Conservation (phyloP, 2,888 invertebrate genomes). For the Rhodophaea formosa region DNA sequence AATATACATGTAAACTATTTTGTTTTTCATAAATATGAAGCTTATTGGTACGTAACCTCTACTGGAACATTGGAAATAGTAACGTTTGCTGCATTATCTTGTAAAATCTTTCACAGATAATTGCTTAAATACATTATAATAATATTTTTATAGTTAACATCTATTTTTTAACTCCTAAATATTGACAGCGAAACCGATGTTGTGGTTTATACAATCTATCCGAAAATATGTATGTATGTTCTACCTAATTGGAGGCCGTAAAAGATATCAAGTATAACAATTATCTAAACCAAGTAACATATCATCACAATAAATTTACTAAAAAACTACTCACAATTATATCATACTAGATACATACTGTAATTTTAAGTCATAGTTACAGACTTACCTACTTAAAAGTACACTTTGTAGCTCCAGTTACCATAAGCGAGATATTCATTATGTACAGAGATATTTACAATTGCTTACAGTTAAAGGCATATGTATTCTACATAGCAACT, state of each 20-base stretch:
- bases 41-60: background rate
- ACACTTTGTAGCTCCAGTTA: conserved; percentile 50
- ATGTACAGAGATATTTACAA: conserved; percentile 70
- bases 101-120: conserved; percentile 38
- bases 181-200: conserved; percentile 41
- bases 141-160: conserved; percentile 18
- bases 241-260: conserved; percentile 54
- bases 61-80: conserved; percentile 5
- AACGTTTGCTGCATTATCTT: conserved; percentile 15
- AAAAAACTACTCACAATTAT: conserved; percentile 24
- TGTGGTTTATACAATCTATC: conserved; percentile 62
- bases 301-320: conserved; percentile 29
- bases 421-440: conserved; percentile 55
- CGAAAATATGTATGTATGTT: conserved; percentile 66
- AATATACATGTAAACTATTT: background rate
- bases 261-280: conserved; percentile 32
- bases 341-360: conserved; percentile 17
- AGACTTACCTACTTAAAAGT: conserved; percentile 39
- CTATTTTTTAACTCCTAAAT: conserved; percentile 28
- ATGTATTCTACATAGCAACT: conserved; percentile 47
- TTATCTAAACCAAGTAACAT: conserved; percentile 22
- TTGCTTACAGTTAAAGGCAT: conserved; percentile 37
- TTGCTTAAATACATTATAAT: conserved; percentile 3
- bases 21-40: background rate
- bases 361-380: conserved; percentile 25